Conservation (phyloP, 2,888 invertebrate species). For the Noctua fimbriata region DNA sequence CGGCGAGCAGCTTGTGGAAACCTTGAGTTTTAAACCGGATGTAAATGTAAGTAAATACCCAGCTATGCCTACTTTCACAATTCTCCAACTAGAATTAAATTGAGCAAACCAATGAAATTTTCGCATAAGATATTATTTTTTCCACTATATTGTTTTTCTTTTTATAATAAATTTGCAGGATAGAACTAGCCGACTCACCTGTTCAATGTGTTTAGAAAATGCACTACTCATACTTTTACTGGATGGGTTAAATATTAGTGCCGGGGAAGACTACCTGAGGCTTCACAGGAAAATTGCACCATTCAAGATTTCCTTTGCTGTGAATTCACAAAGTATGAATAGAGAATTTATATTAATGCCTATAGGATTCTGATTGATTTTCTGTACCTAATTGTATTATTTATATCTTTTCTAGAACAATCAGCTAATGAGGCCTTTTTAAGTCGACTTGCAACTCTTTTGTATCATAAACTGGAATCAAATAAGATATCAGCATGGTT, state of each 20-base stretch:
- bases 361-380: background rate
- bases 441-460: conserved; percentile 75
- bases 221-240: conserved; percentile 90
- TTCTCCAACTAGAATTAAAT: conserved; percentile 1
- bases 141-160: background rate
- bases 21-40: conserved; percentile 81
- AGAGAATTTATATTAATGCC: background rate
- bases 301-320: conserved; percentile 93
- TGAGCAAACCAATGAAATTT: background rate
- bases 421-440: conserved; percentile 68
- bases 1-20: conserved; percentile 92
- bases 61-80: background rate
- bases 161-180: conserved; percentile 45
- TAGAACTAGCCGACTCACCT: conserved; percentile 78
- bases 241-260: conserved; percentile 90
- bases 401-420: conserved; percentile 65
- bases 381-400: background rate
- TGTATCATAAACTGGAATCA: conserved; percentile 75
- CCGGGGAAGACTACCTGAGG: conserved; percentile 88
- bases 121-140: background rate
- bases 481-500: conserved; percentile 79
- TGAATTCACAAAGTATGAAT: conserved; percentile 74
- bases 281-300: conserved; percentile 94
- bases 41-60: conserved; percentile 69
- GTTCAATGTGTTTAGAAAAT: conserved; percentile 86